Percentiles rank a stretch among this genome's conserved stretches.
Conservation (phyloP, 1,140 invertebrate species). For the Polypedilum pembai region DNA sequence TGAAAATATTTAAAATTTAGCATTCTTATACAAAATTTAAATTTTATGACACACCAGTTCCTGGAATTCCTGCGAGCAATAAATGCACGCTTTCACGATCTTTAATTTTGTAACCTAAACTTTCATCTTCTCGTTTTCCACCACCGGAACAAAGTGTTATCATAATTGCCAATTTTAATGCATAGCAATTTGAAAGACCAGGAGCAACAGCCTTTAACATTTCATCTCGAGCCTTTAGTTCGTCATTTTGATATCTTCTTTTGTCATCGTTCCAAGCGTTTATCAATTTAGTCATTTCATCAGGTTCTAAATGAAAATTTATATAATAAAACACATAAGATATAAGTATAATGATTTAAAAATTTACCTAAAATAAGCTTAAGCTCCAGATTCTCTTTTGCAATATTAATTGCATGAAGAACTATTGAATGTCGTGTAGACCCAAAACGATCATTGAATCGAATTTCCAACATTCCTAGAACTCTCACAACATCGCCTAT, state of each 20-base stretch:
- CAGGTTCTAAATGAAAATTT: too few species aligned
- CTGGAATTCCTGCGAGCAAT: conserved; percentile 83
- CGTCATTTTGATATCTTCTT: conserved; percentile 40
- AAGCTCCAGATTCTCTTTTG: conserved; percentile 45
- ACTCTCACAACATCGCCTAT: conserved; percentile 82
- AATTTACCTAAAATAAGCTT: too few species aligned
- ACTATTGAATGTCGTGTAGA: conserved; percentile 49
- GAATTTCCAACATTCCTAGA: conserved; percentile 45
- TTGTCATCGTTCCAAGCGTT: conserved; percentile 42
- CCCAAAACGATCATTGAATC: neutral
- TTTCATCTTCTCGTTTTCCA: neutral
- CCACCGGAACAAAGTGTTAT: conserved; percentile 39
- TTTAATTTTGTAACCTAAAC: conserved; percentile 37
- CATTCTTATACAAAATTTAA: neutral
- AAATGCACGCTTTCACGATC: conserved; percentile 72
- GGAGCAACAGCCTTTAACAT: conserved; percentile 80
- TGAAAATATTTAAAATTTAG: neutral
- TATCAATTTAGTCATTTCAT: too few species aligned
- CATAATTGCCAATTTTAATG: conserved; percentile 76
- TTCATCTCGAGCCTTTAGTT: conserved; percentile 64
- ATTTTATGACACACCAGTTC: conserved; percentile 51
- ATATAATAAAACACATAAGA: too few species aligned
- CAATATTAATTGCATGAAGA: conserved; percentile 65
- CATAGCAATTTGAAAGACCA: conserved; percentile 78
- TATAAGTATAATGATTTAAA: too few species aligned